Percentiles rank a stretch among this genome's conserved stretches.
phyloP scores from a whole-genome alignment of 2,797 vertebrate species.

The Esox lucius region DNA sequence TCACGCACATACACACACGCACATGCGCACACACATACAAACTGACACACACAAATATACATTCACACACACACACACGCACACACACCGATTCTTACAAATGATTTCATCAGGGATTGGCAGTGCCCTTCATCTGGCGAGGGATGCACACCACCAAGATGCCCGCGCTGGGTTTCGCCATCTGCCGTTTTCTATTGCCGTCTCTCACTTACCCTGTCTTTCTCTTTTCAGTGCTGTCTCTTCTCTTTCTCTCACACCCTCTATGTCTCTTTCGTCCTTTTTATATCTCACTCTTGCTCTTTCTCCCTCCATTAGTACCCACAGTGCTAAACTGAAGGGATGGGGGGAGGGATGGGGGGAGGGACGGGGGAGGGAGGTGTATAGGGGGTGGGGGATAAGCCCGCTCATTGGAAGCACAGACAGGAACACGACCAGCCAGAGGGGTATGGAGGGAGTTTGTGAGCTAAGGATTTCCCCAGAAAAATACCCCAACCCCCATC shows the following conservation, averaged over 20 bases:
- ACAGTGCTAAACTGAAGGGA: conserved; percentile 41
- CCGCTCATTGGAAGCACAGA: conserved; percentile 29
- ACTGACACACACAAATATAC: background rate
- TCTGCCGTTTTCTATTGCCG: conserved; percentile 61
- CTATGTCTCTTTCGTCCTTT: too few relatives aligned
- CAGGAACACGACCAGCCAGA: conserved; percentile 44
- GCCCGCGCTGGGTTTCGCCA: conserved; percentile 70
- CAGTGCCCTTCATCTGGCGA: conserved; percentile 43
- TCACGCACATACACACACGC: conserved; percentile 15
- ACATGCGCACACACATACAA: conserved; percentile 1
- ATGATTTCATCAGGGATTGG: conserved; percentile 17
- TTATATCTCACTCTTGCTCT: conserved; percentile 3
- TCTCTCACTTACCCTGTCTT: background rate
- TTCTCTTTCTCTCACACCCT: too few relatives aligned
- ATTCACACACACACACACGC: background rate
- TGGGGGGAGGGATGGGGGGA: too few relatives aligned
- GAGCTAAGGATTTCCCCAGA: conserved; percentile 53
- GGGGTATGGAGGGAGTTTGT: conserved; percentile 46
- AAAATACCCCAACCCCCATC: conserved; percentile 36
- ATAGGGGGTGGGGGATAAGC: conserved; percentile 27
- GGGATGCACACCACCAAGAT: conserved; percentile 49
- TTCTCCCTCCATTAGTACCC: conserved; percentile 41
- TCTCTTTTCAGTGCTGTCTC: too few relatives aligned
- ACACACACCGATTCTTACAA: background rate
- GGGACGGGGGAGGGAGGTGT: conserved; percentile 2